Base-by-base conservation (phyloP, 2,113 vertebrate genomes). In the Phoxinus phoxinus region DNA sequence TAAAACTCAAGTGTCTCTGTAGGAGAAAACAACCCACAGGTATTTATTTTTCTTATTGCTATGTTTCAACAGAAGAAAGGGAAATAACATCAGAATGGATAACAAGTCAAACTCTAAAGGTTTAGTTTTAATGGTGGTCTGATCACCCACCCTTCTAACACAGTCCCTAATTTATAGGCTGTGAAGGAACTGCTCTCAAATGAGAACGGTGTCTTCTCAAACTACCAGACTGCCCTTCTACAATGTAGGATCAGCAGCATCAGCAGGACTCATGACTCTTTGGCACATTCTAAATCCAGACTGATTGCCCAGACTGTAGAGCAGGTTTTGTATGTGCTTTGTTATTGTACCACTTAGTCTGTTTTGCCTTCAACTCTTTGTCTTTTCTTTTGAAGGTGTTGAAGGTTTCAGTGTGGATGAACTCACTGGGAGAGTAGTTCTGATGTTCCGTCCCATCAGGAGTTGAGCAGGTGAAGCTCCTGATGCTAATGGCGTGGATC, bases 381-480 rank as follows among this genome's bases (percentile, higher is more conserved):
- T 78, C 13, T 25, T 51, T 67, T 27, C 11, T 53, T 9, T 78
- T 85, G 37, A 88, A 23, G 0, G 76, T 82, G 3, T 15, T 30
- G 46, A 78, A 30, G 25, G 86, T 2, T 67, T 69, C 9, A 85
- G 75, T 61, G 53, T 76, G 17, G 84, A 86, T 19, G 69, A 71
- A 35, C 81, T 86, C 21, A 87, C 79, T 65, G 78, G 73, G 41
- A 85, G 41, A 7, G 44, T 1, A 19, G 84, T 84, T 48, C 76
- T 30, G 1, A 88, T 76, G 9, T 27, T 83, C 15, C 79, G 53
- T 6, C 88, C 86, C 86, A 85, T 90, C 11, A 87, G 71, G 2
- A 87, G 77, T 41, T 90, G 74, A 6, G 83, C 12, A 1, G 87
- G 85, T 37, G 80, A 88, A 17, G 84, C 46, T 59, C 86, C 84